Percentiles rank a stretch among this genome's conserved stretches.
phyloP scores from a whole-genome alignment of 2,797 vertebrate species.

The Tadarida brasiliensis region DNA sequence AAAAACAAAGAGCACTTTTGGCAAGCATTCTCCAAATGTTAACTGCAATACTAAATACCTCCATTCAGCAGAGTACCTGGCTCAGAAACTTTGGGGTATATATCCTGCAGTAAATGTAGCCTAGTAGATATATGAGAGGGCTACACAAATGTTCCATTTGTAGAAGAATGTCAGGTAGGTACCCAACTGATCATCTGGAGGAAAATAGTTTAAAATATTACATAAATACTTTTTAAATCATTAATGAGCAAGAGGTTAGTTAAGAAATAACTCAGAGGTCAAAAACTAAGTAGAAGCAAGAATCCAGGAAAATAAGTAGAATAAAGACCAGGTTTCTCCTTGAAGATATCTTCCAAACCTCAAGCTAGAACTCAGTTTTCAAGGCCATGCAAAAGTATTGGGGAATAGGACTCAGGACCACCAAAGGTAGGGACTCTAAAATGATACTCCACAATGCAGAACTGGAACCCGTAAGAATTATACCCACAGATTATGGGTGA shows the following conservation, averaged over 20 bases:
- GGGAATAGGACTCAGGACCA: background rate
- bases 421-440: background rate
- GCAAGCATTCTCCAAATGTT: background rate
- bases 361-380: background rate
- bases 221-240: background rate
- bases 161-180: background rate
- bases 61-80: background rate
- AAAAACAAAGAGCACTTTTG: conserved; percentile 7
- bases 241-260: background rate
- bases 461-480: background rate
- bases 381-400: background rate
- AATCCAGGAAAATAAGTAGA: background rate
- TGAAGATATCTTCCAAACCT: background rate
- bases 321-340: background rate
- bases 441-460: background rate
- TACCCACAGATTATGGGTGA: background rate
- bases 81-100: background rate
- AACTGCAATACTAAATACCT: background rate
- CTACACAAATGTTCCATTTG: background rate
- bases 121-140: background rate
- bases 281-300: conserved; percentile 43
- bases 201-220: background rate
- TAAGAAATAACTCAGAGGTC: conserved; percentile 27
- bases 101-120: background rate
- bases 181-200: background rate